Evolutionary conservation across 2,113 vertebrate genomes (phyloP), one percentile per base, ranked within the genome.

Genomic region (Bettongia penicillata): DNA sequence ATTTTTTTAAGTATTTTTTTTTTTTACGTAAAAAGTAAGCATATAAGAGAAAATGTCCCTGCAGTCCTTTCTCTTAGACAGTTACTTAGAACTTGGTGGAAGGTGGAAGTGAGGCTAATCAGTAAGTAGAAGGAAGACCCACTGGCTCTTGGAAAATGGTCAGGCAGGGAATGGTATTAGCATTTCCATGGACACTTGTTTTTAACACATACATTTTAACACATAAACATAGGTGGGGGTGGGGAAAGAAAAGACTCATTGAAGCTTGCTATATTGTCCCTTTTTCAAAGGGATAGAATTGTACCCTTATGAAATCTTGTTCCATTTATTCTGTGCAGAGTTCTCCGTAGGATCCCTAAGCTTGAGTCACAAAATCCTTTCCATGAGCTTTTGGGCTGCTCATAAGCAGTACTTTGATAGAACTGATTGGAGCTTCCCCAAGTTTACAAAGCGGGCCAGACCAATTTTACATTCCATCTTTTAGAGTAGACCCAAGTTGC

Each of bases 321-420:
- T 61, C 6, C 91, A 52, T 96, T 77, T 90, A 96, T 55, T 68
- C 89, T 90, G 93, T 55, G 94, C 92, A 94, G 96, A 97, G 53
- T 92, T 97, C 92, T 90, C 68, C 11, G 91, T 90, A 94, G 93
- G 43, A 91, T 49, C 68, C 51, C 57, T 93, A 96, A 90, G 94
- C 89, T 90, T 97, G 93, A 94, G 90, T 95, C 57, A 51, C 97
- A 95, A 97, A 96, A 95, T 98, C 96, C 98, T 96, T 97, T 93
- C 91, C 93, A 89, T 93, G 91, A 96, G 93, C 7, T 84, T 84
- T 84, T 57, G 93, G 92, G 90, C 43, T 84, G 68, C 92, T 96
- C 26, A 90, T 51, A 89, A 92, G n/a, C 84, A 28, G 2, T 77
- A 89, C 93, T 47, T 90, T 84, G 37, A 49, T 10, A 12, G 57